Evolutionary conservation across 2,113 vertebrate species (phyloP).

Genomic region (Chaenocephalus aceratus): DNA sequence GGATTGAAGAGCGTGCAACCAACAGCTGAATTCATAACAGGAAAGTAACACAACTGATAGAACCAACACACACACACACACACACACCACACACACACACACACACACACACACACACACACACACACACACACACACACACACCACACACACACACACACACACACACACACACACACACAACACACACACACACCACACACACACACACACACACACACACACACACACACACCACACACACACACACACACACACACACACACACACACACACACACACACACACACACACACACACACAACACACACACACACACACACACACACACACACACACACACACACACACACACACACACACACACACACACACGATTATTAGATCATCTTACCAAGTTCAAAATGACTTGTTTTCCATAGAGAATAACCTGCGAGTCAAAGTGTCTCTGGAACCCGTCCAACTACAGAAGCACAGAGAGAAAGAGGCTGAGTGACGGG

Average conservation of each 20-base stretch:
- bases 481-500: background rate
- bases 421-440: conserved; percentile 94
- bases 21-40: background rate
- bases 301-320: background rate
- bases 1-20: background rate
- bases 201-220: background rate
- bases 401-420: conserved; percentile 94
- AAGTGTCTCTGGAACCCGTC: conserved; percentile 98
- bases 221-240: background rate
- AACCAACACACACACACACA: background rate
- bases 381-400: conserved; percentile 88
- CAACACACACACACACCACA: too few relatives aligned
- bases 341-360: background rate
- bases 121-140: background rate
- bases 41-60: background rate
- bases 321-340: background rate
- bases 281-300: background rate
- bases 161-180: background rate
- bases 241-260: background rate
- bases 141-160: background rate
- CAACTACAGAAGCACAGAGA: conserved; percentile 82
- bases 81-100: background rate
- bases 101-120: background rate
- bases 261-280: too few relatives aligned
- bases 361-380: background rate